phyloP scores from a whole-genome alignment of 2,888 invertebrate genomes.

The Acanthosepion pharaonis region DNA sequence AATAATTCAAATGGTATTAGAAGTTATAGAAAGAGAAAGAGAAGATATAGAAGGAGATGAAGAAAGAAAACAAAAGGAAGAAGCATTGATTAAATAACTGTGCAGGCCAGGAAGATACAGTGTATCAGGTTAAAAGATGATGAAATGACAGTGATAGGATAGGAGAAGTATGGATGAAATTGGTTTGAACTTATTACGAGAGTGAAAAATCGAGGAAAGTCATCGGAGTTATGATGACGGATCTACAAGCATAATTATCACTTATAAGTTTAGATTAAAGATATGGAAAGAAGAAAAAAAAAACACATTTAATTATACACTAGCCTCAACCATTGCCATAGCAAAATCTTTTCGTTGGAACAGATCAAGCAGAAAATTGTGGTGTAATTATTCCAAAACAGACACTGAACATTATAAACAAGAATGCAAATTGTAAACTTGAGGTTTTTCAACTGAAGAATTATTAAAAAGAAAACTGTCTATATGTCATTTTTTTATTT shows the following conservation, averaged over 20 bases:
- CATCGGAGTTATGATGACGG: rapidly evolving
- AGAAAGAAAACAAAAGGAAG: not conserved
- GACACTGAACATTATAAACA: not conserved
- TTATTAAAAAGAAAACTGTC: no score
- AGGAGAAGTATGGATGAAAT: not conserved
- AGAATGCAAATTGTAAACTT: not conserved
- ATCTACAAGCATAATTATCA: not conserved
- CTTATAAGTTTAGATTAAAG: not conserved
- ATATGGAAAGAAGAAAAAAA: not conserved
- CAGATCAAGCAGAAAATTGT: not conserved
- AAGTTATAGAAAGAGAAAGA: not conserved
- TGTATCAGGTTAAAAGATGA: not conserved
- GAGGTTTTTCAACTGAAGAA: not conserved
- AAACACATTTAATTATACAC: no score
- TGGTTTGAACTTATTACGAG: not conserved
- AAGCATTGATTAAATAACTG: not conserved
- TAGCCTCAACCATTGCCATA: not conserved
- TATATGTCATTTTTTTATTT: no score
- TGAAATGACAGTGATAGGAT: not conserved
- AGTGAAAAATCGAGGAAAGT: not conserved
- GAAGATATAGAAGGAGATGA: not conserved
- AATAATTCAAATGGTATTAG: not conserved
- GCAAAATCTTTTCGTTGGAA: not conserved
- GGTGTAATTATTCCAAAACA: not conserved
- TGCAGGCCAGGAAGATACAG: not conserved